Evolutionary conservation across 2,888 invertebrate genomes (phyloP).

Genomic region (Tolmerus cingulatus): DNA sequence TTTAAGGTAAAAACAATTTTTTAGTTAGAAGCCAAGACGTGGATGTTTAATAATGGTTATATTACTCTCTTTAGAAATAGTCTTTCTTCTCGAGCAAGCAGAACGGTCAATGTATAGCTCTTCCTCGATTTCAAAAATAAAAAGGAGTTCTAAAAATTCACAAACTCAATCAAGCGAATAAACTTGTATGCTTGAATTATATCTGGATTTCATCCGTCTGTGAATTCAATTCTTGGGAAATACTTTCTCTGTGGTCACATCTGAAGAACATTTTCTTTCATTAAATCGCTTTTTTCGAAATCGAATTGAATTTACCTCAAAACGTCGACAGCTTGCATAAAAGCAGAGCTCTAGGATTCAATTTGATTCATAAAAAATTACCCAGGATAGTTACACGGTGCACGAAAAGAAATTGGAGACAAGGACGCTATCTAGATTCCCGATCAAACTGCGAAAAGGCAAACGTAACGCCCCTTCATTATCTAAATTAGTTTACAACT

Average conservation of each 20-base stretch:
- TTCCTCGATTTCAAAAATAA: too few relatives aligned
- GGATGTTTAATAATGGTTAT: too few relatives aligned
- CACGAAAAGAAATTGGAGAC: neutral
- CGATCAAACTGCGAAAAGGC: slow-evolving; percentile 11
- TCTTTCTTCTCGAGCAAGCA: too few relatives aligned
- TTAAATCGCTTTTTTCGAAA: neutral
- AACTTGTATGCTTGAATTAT: too few relatives aligned
- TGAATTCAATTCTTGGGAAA: neutral
- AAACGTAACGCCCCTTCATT: slow-evolving; percentile 38
- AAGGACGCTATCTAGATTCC: slow-evolving; percentile 19
- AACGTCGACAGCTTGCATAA: neutral
- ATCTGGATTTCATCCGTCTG: neutral
- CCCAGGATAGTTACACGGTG: neutral
- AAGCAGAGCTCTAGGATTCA: neutral
- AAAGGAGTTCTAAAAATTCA: too few relatives aligned
- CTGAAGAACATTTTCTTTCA: neutral
- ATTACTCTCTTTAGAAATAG: too few relatives aligned
- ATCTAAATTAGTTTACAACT: slow-evolving; percentile 45
- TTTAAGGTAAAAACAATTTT: too few relatives aligned
- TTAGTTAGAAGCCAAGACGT: too few relatives aligned
- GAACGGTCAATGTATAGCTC: too few relatives aligned
- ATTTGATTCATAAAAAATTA: neutral
- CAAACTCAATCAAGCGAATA: too few relatives aligned
- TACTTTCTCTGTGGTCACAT: neutral
- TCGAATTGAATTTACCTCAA: neutral